Conservation (phyloP, 2,888 invertebrate genomes). For the Amblyteles armatorius region DNA sequence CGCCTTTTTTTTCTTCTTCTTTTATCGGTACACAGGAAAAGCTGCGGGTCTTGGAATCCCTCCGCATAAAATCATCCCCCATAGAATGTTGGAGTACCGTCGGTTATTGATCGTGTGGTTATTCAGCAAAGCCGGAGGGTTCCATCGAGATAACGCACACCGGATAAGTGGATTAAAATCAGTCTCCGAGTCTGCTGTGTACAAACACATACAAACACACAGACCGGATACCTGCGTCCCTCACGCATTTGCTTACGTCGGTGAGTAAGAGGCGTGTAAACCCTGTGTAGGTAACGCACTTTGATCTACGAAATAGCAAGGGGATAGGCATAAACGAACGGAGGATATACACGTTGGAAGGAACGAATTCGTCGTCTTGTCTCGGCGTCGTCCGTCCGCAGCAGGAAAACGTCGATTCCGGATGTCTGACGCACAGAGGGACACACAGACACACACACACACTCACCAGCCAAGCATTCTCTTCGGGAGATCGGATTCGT, state of each 20-base stretch:
- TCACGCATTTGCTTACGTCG: conserved; percentile 6
- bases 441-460: conserved; percentile 21
- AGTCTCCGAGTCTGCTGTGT: conserved; percentile 33
- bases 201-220: conserved; percentile 5
- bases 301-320: conserved; percentile 60
- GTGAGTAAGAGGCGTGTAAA: conserved; percentile 37
- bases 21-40: conserved; percentile 39
- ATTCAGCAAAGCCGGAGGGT: conserved; percentile 34
- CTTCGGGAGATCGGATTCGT: conserved; percentile 62
- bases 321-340: conserved; percentile 21
- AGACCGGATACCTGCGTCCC: conserved; percentile 30
- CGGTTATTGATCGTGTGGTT: conserved; percentile 59
- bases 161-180: conserved; percentile 68
- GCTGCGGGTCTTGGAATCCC: conserved; percentile 15
- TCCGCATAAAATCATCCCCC: conserved; percentile 12
- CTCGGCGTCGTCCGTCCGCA: conserved; percentile 24
- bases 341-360: conserved; percentile 27
- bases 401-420: conserved; percentile 51
- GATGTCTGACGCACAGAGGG: conserved; percentile 19
- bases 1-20: background rate
- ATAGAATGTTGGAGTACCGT: conserved; percentile 41
- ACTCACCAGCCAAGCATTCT: conserved; percentile 42
- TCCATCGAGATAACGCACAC: conserved; percentile 57
- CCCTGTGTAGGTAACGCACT: conserved; percentile 48
- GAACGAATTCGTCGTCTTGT: conserved; percentile 46